Base-by-base conservation (phyloP, 1,140 invertebrate species). In the Eufriesea mexicana region DNA sequence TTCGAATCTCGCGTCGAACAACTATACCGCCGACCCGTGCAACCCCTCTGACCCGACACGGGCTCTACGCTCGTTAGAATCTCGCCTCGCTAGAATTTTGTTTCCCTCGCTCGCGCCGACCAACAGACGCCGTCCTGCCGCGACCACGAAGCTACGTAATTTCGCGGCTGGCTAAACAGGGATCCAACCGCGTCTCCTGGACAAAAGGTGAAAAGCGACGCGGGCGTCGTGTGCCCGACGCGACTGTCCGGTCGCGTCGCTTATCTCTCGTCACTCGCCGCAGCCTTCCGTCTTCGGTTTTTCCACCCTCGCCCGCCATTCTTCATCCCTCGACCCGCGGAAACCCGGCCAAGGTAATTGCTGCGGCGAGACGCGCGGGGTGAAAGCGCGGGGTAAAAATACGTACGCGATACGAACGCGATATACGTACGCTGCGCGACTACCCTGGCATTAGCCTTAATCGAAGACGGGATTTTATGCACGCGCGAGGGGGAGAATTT, bases 131-230 rank as follows among this genome's bases (percentile, higher is more conserved):
- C 12, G 23, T 28, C 45, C 25, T 12, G 45, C 49, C 6, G 5
- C 79, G 16, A 64, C 72, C 78, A 64, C 85, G 77, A 88, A 86
- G 84, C 89, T 89, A 88, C 86, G 89, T 90, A 90, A 90, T 90
- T 90, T 90, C 87, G 86, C 89, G 89, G 81, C 84, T 86, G 87
- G 89, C 89, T 89, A 89, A 85, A 79, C 89, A 89, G 82, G 66
- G 75, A 87, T 57, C 67, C 51, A 64, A 62, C 75, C 73, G 42
- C 84, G 79, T 6, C 47, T 67, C 35, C 68, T 54, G 64, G 57
- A 77, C 70, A 79, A 88, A 88, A 88, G 83, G 73, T 84, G 85
- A 84, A 84, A 88, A 84, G 70, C 74, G 64, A 42, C 54, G 23
- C 47, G 59, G 70, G 14, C 49, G 35, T 45, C 67, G 54, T 8